phyloP scores from a whole-genome alignment of 2,113 vertebrate genomes.

The Falco punctatus region DNA sequence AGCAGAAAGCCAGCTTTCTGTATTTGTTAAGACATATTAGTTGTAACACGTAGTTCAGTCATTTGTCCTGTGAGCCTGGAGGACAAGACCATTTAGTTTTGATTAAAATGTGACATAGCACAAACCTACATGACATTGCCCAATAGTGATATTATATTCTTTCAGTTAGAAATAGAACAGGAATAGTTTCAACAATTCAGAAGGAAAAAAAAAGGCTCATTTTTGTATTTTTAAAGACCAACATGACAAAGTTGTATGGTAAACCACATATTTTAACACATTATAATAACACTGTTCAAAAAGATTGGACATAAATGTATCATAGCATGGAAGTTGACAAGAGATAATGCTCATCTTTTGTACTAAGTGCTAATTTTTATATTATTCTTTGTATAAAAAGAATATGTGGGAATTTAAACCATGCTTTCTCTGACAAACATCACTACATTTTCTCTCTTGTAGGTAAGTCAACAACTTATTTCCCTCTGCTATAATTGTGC shows the following conservation, averaged over 20 bases:
- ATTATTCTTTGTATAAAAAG: background rate
- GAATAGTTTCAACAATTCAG: background rate
- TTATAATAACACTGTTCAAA: background rate
- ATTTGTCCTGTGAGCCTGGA: background rate
- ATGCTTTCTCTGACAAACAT: background rate
- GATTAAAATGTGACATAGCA: background rate
- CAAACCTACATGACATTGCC: background rate
- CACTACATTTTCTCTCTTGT: background rate
- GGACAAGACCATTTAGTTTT: background rate
- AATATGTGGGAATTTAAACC: background rate
- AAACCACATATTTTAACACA: background rate
- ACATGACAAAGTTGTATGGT: background rate
- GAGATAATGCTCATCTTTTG: background rate
- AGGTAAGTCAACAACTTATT: background rate
- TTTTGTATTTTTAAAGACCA: background rate
- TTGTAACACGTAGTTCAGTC: background rate
- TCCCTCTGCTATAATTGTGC: background rate
- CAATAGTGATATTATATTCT: background rate
- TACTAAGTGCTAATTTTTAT: background rate
- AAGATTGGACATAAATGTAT: background rate
- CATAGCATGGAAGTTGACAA: background rate
- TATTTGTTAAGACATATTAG: background rate
- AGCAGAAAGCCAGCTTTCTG: background rate
- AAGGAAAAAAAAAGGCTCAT: background rate
- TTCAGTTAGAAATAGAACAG: background rate